Base-by-base conservation (phyloP, 2,797 vertebrate genomes). In the Sandelia bainsii region DNA sequence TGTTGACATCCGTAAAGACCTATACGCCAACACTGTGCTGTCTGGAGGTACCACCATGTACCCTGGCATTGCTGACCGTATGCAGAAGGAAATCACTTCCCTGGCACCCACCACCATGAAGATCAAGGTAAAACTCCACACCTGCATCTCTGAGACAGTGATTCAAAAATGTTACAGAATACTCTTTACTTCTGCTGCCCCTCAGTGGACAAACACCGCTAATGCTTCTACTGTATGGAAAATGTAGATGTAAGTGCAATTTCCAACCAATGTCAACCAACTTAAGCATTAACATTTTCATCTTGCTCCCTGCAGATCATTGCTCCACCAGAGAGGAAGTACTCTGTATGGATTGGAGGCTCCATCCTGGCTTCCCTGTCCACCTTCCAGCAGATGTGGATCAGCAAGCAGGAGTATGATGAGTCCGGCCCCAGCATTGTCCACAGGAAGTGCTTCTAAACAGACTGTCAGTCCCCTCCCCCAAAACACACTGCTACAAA, bases 31-130 rank as follows among this genome's bases (percentile, higher is more conserved):
- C 94, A 99, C 97, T 0, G 98, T 99, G 83, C 91, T 99, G 93
- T 99, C 98, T 9, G 98, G 98, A 0, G 98, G 98, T 23, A 99
- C 98, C 91, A 99, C 98, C 80, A 99, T 99, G 97, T 99, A 99
- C 88, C 97, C 97, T 0, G 95, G 98, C 91, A 99, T 99, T 0
- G 97, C 98, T 4, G 97, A 99, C 93, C 94, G 97, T 53, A 99
- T 99, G 97, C 97, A 99, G 94, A 99, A 98, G 93, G 98, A 99
- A 83, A 99, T 99, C 89, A 99, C 97, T 23, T 92, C 96, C 29
- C 93, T 99, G 92, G 98, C 98, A 6, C 98, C 98, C 70, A 96
- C 96, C 92, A 99, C 97, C 45, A 98, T 99, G 97, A 99, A 99
- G 92, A 99, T 99, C 81, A 99, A 99, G 97, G 97, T 99, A 91